Percentiles rank a stretch among this genome's conserved stretches.
phyloP scores from a whole-genome alignment of 2,113 vertebrate genomes.

The Grantiella picta region DNA sequence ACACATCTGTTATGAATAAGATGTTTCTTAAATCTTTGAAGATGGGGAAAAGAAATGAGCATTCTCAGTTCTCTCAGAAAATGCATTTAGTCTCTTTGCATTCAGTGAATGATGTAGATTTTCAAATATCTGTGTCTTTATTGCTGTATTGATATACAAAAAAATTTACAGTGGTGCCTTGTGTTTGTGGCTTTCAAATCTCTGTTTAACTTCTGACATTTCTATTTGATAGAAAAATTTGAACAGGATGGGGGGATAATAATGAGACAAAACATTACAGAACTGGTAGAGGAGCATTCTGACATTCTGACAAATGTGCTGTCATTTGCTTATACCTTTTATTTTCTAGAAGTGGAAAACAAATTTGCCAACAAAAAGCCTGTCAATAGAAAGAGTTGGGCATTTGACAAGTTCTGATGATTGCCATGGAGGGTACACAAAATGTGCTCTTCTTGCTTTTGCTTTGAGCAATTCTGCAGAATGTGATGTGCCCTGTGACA shows the following conservation, averaged over 20 bases:
- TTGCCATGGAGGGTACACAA: not conserved
- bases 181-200: not conserved
- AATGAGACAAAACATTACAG: not conserved
- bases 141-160: not conserved
- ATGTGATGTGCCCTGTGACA: not conserved
- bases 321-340: not conserved
- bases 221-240: not conserved
- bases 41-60: not conserved
- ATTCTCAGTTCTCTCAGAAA: not conserved
- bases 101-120: not conserved
- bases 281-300: not conserved
- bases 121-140: not conserved
- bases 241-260: not conserved
- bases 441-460: not conserved
- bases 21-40: slow-evolving; percentile 7
- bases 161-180: not conserved
- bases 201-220: not conserved
- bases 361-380: not conserved
- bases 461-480: not conserved
- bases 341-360: not conserved
- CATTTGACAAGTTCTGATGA: not conserved
- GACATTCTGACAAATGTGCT: not conserved
- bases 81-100: not conserved
- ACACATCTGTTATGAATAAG: slow-evolving; percentile 7
- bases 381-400: not conserved